Evolutionary conservation across 2,888 invertebrate genomes (phyloP).

Genomic region (Girardia tigrina): DNA sequence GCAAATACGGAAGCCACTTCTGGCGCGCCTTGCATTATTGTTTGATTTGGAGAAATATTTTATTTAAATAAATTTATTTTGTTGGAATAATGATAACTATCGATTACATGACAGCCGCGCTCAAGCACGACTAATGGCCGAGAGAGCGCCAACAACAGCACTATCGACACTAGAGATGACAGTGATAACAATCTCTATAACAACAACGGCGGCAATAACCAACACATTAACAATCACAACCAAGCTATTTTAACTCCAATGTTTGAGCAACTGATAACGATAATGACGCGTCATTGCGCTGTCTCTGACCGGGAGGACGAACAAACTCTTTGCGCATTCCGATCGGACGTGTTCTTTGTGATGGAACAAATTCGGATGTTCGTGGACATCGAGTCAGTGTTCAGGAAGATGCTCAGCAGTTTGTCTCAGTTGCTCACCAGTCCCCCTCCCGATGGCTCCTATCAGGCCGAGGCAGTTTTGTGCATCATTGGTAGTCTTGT

Average conservation of each 20-base stretch:
- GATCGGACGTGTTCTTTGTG: conserved; percentile 8
- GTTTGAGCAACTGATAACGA: neutral
- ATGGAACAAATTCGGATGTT: conserved; percentile 19
- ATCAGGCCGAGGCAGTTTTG: neutral
- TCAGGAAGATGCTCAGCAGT: neutral
- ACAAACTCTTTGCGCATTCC: neutral
- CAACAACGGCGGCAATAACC: too few species aligned
- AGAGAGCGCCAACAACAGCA: too few species aligned
- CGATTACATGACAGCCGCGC: too few species aligned
- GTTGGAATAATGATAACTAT: too few species aligned
- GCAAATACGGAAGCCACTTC: too few species aligned
- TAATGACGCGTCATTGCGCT: neutral
- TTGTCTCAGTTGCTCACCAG: neutral
- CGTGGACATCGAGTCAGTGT: neutral
- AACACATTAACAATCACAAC: too few species aligned
- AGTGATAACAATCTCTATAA: too few species aligned
- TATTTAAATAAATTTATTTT: too few species aligned
- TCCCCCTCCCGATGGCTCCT: neutral
- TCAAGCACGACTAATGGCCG: too few species aligned
- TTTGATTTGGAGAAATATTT: too few species aligned
- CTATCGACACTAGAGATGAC: too few species aligned
- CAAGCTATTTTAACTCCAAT: neutral
- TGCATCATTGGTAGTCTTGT: conserved; percentile 10
- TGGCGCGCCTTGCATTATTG: too few species aligned
- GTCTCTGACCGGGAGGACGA: neutral